phyloP scores from a whole-genome alignment of 2,797 vertebrate species.

The Octomys mimax region DNA sequence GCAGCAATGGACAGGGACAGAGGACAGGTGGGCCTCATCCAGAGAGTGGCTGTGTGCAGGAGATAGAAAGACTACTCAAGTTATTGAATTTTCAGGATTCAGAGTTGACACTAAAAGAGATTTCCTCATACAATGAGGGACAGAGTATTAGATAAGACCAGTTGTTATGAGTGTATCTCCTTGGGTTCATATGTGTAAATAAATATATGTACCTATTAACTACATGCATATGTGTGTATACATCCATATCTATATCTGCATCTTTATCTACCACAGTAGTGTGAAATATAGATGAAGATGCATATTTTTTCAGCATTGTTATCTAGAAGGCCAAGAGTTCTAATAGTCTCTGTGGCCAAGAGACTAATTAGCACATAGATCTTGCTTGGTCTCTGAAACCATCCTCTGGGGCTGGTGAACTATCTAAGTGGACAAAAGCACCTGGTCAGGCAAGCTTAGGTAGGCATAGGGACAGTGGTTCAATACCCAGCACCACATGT shows the following conservation, averaged over 20 bases:
- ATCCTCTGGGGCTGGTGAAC: too few relatives aligned
- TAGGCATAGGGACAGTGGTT: too few relatives aligned
- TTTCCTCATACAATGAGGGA: neutral
- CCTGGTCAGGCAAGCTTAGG: too few relatives aligned
- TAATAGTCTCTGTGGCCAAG: neutral
- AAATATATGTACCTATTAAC: neutral
- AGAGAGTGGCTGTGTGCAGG: fast-evolving
- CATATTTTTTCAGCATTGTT: neutral
- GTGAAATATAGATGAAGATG: neutral
- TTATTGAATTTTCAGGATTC: neutral
- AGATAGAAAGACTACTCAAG: neutral
- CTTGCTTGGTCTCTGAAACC: neutral
- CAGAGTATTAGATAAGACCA: neutral
- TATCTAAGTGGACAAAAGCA: too few relatives aligned
- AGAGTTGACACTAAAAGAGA: neutral
- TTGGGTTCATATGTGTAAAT: neutral
- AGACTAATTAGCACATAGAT: neutral
- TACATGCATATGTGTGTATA: neutral
- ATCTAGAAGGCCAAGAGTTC: neutral
- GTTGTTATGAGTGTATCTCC: neutral
- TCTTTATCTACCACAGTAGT: neutral
- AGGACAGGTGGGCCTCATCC: neutral
- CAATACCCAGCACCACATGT: too few relatives aligned
- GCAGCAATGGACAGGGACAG: fast-evolving
- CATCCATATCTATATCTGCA: neutral